phyloP scores from a whole-genome alignment of 2,797 vertebrate genomes.

The Natrix natrix region DNA sequence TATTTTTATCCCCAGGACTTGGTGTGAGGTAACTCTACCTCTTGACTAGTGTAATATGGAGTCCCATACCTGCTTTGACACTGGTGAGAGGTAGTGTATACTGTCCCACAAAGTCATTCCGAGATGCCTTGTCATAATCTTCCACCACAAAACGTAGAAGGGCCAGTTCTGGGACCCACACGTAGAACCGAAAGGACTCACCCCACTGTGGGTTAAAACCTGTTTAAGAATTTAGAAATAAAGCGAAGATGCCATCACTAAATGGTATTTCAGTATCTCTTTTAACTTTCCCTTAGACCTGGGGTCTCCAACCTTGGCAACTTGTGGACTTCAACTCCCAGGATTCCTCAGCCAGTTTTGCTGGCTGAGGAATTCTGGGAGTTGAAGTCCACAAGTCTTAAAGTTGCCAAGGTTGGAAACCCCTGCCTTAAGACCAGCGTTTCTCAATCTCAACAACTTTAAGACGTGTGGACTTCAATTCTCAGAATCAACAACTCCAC shows the following conservation, averaged over 20 bases:
- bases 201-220: conserved; percentile 94
- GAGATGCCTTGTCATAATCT: conserved; percentile 81
- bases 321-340: not conserved
- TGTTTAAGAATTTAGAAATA: conserved; percentile 41
- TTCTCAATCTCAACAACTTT: too few relatives aligned
- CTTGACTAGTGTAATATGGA: not conserved
- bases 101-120: conserved; percentile 88
- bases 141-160: conserved; percentile 87
- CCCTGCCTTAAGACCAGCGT: too few relatives aligned
- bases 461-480: too few relatives aligned
- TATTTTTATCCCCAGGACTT: not conserved
- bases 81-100: conserved; percentile 83
- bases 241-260: conserved; percentile 6
- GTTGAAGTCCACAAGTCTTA: not conserved
- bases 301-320: not conserved
- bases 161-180: conserved; percentile 84
- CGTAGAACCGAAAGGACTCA: conserved; percentile 81
- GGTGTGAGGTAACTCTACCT: not conserved
- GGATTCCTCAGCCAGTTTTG: too few relatives aligned
- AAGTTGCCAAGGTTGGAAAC: not conserved
- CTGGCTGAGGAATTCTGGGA: too few relatives aligned
- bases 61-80: conserved; percentile 78
- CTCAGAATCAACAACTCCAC: not conserved
- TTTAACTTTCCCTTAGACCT: not conserved
- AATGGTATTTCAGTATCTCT: not conserved